phyloP scores from a whole-genome alignment of 2,113 vertebrate genomes.

The Mobula hypostoma region DNA sequence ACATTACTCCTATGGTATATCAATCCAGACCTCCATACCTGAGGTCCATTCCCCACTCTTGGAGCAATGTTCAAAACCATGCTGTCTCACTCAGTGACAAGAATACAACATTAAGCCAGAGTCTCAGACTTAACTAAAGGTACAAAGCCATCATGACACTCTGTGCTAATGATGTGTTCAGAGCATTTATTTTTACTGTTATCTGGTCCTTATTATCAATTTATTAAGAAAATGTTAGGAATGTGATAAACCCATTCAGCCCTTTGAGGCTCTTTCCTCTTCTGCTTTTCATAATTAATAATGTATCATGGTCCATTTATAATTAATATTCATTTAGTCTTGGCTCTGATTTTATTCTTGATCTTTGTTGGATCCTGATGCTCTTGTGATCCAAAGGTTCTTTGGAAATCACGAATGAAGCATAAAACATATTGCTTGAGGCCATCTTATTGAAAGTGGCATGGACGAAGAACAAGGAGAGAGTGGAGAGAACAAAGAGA shows the following conservation, averaged over 20 bases:
- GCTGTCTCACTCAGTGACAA: background rate
- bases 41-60: background rate
- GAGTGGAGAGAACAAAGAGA: too few relatives aligned
- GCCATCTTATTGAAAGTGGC: too few relatives aligned
- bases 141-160: background rate
- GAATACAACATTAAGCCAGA: background rate
- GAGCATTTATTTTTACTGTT: background rate
- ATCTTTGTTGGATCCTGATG: background rate
- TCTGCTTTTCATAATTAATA: background rate
- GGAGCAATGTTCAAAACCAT: background rate
- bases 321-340: background rate
- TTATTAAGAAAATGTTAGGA: background rate
- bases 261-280: background rate
- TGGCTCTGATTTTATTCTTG: background rate
- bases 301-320: background rate
- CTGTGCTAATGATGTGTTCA: background rate
- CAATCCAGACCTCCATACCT: background rate
- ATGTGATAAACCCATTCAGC: background rate
- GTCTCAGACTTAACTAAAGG: background rate
- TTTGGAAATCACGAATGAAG: too few relatives aligned
- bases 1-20: background rate
- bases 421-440: too few relatives aligned
- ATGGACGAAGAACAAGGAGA: too few relatives aligned
- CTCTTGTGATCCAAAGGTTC: too few relatives aligned
- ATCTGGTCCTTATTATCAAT: background rate